These are phyloP conservation scores for Hirtodrosophila duncani DNA, from an alignment of 2,888 invertebrate genomes.

Conservation along the genomic window DNA sequence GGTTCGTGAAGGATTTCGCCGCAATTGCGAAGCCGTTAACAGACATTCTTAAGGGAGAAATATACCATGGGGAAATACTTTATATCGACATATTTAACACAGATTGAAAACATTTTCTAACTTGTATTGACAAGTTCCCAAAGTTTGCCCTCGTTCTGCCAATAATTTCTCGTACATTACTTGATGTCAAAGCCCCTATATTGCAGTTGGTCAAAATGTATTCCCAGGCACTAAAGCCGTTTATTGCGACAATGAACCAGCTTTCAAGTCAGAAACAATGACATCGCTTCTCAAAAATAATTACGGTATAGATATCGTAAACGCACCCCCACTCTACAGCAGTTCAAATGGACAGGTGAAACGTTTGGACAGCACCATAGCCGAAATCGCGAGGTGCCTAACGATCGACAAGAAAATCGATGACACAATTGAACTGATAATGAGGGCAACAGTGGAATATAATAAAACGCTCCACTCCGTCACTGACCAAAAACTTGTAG, in stretches of 20 bases:
- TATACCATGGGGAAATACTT: too few species aligned
- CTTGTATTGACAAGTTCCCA: constrained; percentile 24
- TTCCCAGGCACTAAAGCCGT: too few species aligned
- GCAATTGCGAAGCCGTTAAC: too few species aligned
- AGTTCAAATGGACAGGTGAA: constrained; percentile 12
- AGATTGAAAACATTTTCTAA: constrained; percentile 4
- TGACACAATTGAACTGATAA: constrained; percentile 4
- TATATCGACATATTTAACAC: too few species aligned
- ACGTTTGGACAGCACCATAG: constrained; percentile 11
- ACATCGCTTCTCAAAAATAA: too few species aligned
- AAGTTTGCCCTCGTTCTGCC: constrained; percentile 17
- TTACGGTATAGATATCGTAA: constrained; percentile 7
- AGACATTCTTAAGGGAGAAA: too few species aligned
- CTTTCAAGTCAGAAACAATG: too few species aligned
- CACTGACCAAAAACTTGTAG: background rate
- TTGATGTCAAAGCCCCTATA: too few species aligned
- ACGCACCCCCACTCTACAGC: constrained; percentile 20
- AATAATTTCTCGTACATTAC: constrained; percentile 13
- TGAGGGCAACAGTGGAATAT: constrained; percentile 1
- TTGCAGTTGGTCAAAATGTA: too few species aligned
- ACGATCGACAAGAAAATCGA: constrained; percentile 4
- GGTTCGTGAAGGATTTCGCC: too few species aligned
- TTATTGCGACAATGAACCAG: constrained; percentile 20
- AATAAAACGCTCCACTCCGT: background rate
- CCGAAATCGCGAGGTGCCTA: constrained; percentile 6